Conservation (phyloP, 2,797 vertebrate genomes). For the Sebastiscus albofasciatus region DNA sequence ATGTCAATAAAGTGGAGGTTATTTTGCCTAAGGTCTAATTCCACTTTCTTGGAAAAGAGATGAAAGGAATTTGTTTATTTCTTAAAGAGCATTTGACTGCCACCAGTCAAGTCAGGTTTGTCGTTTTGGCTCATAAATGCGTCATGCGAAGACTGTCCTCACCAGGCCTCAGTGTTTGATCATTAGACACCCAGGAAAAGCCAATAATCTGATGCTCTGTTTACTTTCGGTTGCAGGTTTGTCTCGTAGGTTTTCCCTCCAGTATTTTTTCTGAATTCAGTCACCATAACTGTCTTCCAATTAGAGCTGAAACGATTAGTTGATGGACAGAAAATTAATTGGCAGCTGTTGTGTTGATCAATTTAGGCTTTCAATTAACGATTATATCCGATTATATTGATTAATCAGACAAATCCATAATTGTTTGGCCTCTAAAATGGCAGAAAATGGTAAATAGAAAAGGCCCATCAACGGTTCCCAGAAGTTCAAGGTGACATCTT, state of each 20-base stretch:
- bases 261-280: not conserved
- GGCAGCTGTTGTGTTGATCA: not conserved
- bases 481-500: no score
- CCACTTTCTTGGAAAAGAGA: conserved; percentile 4
- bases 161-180: not conserved
- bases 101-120: not conserved
- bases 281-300: not conserved
- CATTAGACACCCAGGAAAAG: not conserved
- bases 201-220: not conserved
- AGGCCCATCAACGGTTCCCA: no score
- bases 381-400: not conserved
- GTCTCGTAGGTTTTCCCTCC: not conserved
- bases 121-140: conserved; percentile 15
- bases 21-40: conserved; percentile 4
- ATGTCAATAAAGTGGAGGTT: not conserved
- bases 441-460: no score
- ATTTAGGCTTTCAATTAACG: not conserved
- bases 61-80: not conserved
- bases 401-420: no score
- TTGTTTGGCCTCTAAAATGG: no score
- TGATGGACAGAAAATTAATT: not conserved
- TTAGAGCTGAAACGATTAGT: not conserved
- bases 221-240: not conserved
- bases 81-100: not conserved
- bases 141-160: not conserved